phyloP scores from a whole-genome alignment of 2,888 invertebrate species.

The Heterodera filipjevi region DNA sequence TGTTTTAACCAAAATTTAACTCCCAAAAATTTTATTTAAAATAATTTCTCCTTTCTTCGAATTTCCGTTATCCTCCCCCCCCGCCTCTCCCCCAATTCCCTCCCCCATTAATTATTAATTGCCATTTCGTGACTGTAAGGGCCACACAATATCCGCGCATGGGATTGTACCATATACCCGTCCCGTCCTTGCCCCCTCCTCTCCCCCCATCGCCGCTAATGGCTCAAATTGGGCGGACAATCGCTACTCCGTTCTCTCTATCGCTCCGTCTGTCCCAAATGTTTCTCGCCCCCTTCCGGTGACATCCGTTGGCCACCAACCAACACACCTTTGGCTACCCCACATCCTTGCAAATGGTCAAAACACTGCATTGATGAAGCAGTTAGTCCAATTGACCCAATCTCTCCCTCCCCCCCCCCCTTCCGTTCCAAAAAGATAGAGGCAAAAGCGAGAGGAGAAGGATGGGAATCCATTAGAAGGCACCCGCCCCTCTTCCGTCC shows the following conservation, averaged over 20 bases:
- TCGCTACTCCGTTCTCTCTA: not conserved
- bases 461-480: not conserved
- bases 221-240: too few relatives aligned
- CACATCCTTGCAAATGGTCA: not conserved
- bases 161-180: not conserved
- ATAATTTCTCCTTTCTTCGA: not conserved
- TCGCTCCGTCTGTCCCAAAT: constrained; percentile 1
- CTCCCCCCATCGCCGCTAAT: too few relatives aligned
- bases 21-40: too few relatives aligned
- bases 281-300: not conserved
- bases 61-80: not conserved
- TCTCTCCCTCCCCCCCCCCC: not conserved
- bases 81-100: not conserved
- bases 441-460: not conserved
- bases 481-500: not conserved
- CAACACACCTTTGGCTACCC: not conserved
- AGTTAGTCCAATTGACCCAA: not conserved
- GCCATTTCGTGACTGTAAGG: not conserved
- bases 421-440: not conserved
- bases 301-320: constrained; percentile 5
- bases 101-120: not conserved
- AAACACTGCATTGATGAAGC: not conserved
- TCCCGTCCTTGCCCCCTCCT: too few relatives aligned
- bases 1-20: too few relatives aligned
- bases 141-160: not conserved